Evolutionary conservation across 2,888 invertebrate species (phyloP).

Genomic region (Aquatica leii): DNA sequence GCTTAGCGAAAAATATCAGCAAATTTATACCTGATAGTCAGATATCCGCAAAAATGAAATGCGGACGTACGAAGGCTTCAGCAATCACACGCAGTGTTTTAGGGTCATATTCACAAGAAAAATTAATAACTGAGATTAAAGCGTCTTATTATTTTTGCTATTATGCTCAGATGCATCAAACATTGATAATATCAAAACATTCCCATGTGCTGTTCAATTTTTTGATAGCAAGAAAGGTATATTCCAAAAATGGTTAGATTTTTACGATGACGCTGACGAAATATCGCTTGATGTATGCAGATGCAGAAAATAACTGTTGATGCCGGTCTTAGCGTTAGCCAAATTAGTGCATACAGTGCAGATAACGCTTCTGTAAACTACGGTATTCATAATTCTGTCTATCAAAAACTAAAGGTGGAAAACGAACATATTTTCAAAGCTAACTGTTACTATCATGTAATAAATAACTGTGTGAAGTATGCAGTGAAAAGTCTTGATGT

Average conservation of each 20-base stretch:
- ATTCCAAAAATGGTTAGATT: background rate
- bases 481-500: background rate
- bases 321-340: background rate
- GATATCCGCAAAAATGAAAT: no score
- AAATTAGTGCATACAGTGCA: background rate
- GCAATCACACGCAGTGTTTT: no score
- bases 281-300: background rate
- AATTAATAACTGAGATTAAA: no score
- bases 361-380: background rate
- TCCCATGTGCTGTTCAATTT: background rate
- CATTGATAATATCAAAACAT: background rate
- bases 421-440: no score
- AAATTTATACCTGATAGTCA: background rate
- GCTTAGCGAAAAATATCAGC: background rate
- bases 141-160: background rate
- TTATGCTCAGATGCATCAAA: background rate
- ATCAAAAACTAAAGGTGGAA: no score
- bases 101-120: no score
- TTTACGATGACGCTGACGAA: background rate
- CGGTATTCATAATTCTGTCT: no score
- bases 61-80: no score
- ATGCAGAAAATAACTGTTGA: background rate
- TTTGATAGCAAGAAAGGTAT: background rate
- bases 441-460: no score
- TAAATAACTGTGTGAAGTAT: no score